phyloP scores from a whole-genome alignment of 2,797 vertebrate genomes.

The Acrossocheilus wenchowensis region DNA sequence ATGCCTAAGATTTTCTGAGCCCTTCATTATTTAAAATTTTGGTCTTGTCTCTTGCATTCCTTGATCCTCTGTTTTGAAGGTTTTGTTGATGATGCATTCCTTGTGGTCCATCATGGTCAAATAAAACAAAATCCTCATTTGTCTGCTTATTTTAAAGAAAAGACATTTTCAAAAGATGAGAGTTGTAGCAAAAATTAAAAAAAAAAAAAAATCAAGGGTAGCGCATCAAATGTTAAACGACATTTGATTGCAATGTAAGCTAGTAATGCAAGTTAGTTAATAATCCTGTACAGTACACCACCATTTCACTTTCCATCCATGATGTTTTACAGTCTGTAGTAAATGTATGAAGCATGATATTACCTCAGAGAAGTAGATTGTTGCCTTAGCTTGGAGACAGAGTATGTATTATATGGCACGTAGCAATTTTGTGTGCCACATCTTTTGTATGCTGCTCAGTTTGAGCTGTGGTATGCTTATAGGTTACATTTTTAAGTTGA shows the following conservation, averaged over 20 bases:
- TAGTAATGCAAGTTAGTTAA: background rate
- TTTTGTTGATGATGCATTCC: constrained; percentile 67
- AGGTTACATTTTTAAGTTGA: background rate
- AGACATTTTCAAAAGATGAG: background rate
- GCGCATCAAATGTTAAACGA: background rate
- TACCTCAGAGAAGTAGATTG: background rate
- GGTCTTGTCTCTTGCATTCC: constrained; percentile 55
- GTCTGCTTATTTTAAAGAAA: background rate
- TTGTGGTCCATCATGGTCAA: background rate
- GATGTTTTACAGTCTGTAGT: constrained; percentile 16
- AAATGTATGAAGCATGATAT: constrained; percentile 10
- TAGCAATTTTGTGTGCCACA: background rate
- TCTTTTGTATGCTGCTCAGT: constrained; percentile 6
- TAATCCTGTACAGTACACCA: background rate
- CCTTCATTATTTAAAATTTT: constrained; percentile 78
- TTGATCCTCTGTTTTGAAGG: constrained; percentile 49
- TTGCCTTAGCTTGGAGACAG: background rate
- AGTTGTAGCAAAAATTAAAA: background rate
- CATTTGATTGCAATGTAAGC: background rate
- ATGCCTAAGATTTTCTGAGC: constrained; percentile 79
- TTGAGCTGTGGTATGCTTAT: constrained; percentile 54
- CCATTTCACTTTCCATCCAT: constrained; percentile 1
- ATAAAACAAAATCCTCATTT: background rate
- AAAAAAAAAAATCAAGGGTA: background rate
- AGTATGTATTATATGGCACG: constrained; percentile 4